phyloP scores from a whole-genome alignment of 1,140 invertebrate genomes.

The Brevipalpus yothersi region DNA sequence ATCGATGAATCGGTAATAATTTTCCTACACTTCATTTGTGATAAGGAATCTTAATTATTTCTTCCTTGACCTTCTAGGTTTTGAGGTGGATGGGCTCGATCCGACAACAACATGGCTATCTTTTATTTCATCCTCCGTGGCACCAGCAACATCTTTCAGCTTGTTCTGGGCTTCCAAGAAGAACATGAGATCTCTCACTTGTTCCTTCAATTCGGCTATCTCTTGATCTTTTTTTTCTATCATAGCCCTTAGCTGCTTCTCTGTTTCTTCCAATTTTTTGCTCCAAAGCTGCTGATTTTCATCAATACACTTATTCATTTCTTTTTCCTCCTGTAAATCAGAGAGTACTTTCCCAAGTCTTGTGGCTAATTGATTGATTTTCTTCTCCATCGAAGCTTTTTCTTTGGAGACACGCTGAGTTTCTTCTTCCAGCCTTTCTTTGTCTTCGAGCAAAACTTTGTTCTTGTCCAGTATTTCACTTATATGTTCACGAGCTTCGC shows the following conservation, averaged over 20 bases:
- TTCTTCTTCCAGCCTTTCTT: slow-evolving; percentile 10
- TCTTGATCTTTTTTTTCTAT: slow-evolving; percentile 35
- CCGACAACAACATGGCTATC: slow-evolving; percentile 35
- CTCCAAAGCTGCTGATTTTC: slow-evolving; percentile 54
- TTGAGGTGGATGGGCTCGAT: too few species aligned
- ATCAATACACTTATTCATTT: slow-evolving; percentile 35
- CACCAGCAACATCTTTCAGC: slow-evolving; percentile 17
- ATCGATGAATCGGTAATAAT: too few species aligned
- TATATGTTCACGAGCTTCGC: slow-evolving; percentile 15
- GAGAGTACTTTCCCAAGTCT: slow-evolving; percentile 8
- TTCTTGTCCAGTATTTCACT: slow-evolving; percentile 14
- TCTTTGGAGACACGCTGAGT: slow-evolving; percentile 11
- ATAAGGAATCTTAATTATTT: too few species aligned
- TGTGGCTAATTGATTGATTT: slow-evolving; percentile 9
- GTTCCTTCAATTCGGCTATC: slow-evolving; percentile 58
- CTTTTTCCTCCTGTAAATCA: slow-evolving; percentile 14
- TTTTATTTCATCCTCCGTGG: slow-evolving; percentile 33
- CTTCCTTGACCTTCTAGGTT: too few species aligned
- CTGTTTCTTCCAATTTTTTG: slow-evolving; percentile 33
- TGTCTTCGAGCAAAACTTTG: slow-evolving; percentile 11
- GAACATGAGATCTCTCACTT: slow-evolving; percentile 85
- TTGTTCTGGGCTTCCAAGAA: slow-evolving; percentile 61
- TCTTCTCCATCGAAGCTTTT: slow-evolving; percentile 13
- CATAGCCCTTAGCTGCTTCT: slow-evolving; percentile 31
- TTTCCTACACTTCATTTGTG: too few species aligned